Evolutionary conservation across 2,113 vertebrate genomes (phyloP), one percentile per base, ranked within the genome.

Genomic region (sheep (Ovis aries)): DNA sequence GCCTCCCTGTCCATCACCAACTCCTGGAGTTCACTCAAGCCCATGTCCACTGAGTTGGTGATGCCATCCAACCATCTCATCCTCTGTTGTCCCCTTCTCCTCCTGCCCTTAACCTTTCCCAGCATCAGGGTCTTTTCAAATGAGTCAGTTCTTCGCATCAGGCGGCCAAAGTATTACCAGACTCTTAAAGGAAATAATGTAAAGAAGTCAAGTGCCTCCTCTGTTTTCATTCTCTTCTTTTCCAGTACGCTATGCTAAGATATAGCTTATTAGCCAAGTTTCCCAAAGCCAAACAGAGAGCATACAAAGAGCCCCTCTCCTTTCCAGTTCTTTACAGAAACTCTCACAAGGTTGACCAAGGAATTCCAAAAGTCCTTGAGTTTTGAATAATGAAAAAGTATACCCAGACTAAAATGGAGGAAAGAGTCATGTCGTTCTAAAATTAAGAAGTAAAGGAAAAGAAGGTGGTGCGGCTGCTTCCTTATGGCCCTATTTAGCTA

Each of bases 401-500:
- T 17, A 89, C 5, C 17, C 71, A 62, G 50, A 45, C 3, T 62
- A 11, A 80, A 59, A 45, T 36, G 36, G 57, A 84, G 15, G 33
- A 81, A 90, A 92, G 33, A 88, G 15, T 62, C 17, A 77, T 45
- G 31, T 90, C 2, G n/a, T 91, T 57, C 53, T 78, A 59, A 52
- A 90, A 50, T 80, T 48, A 86, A 92, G 88, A 40, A 80, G 40
- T 29, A 23, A 21, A 83, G 33, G 64, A 86, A 93, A 52, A 67
- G 74, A 64, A 95, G 55, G 83, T 36, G 33, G 52, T 36, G 33
- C 0, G 50, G 50, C 12, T 94, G 90, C 33, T 97, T 93, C 78
- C 40, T 74, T 87, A 36, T 15, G 62, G 91, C 74, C 83, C 91
- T 55, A 43, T 97, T 98, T 98, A 96, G 97, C 94, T 94, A 90